Evolutionary conservation across 2,113 vertebrate species (phyloP), one percentile per base, ranked within the genome.

Genomic region (Anolis sagrei): DNA sequence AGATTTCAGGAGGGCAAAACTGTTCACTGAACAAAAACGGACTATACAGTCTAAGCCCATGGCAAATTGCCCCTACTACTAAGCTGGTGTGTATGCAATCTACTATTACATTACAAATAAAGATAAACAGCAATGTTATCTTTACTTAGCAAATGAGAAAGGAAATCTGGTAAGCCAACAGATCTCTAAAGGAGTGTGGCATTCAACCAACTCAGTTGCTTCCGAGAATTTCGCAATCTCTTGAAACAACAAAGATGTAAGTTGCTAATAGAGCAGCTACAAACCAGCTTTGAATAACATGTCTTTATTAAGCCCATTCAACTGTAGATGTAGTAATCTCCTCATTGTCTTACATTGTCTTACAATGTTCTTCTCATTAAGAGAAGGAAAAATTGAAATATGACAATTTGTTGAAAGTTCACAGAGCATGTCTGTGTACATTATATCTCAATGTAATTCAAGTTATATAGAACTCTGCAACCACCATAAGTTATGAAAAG

Each of bases 141-240:
- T 75, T 7, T 64, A 51, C 61, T 75, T 32, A 27, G 68, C 54
- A 66, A 86, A 77, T 21, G 27, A 19, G 11, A 8, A 3, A 34
- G 75, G 9, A 66, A 4, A 58, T 58, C 32, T 34, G 51, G 51
- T 9, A 87, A 29, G 62, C 29, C 1, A 0, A 11, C 34, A 3
- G 39, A 68, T 51, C 76, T 6, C 34, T 79, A 84, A 90, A n/a
- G 19, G 58, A 86, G 86, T 5, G 44, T 44, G 54, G 79, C 36
- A 81, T 82, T 16, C 19, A 87, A 78, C 81, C 27, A 87, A 78
- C 70, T 27, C 11, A 18, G 83, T 51, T 68, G 69, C 78, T 58
- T 79, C 7, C 76, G 8, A 3, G 66, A 83, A 68, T 78, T 25
- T 10, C 29, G 16, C 21, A 25, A 0, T 0, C 9, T 68, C 14